Conservation (phyloP, 2,888 invertebrate species). For the Shargacucullia verbasci region DNA sequence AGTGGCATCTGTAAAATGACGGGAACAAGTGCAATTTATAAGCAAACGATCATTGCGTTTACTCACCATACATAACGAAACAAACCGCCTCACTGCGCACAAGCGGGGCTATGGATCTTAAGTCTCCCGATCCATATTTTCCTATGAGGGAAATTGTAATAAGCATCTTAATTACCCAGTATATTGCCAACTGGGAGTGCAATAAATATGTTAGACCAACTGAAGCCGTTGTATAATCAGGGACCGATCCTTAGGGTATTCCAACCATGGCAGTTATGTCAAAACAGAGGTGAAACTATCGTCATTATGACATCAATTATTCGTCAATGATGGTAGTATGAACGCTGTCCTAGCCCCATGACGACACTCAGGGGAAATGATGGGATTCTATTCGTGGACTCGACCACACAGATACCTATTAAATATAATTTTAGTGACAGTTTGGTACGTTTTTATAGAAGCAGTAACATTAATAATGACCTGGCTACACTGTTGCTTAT, state of each 20-base stretch:
- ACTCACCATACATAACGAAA: background rate
- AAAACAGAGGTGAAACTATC: too few species aligned
- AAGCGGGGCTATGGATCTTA: background rate
- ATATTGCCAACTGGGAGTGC: too few species aligned
- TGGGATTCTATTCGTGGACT: constrained; percentile 1
- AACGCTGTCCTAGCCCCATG: too few species aligned
- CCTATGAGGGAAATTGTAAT: too few species aligned
- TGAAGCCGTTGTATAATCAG: too few species aligned
- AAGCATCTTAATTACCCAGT: too few species aligned
- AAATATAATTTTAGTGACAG: constrained; percentile 30
- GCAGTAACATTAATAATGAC: constrained; percentile 26
- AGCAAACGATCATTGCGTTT: constrained; percentile 1
- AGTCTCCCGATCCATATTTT: too few species aligned
- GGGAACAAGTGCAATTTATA: constrained; percentile 6
- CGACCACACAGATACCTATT: constrained; percentile 32
- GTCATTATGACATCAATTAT: too few species aligned
- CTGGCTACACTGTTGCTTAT: constrained; percentile 42
- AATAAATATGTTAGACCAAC: too few species aligned
- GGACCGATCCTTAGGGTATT: too few species aligned
- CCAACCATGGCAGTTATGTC: too few species aligned
- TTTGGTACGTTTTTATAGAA: constrained; percentile 34
- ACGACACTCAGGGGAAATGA: constrained; percentile 15
- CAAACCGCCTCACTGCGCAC: background rate
- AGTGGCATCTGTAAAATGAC: background rate
- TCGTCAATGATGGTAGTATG: too few species aligned